Evolutionary conservation across 2,888 invertebrate species (phyloP).

Genomic region (Leptopilina myrica): DNA sequence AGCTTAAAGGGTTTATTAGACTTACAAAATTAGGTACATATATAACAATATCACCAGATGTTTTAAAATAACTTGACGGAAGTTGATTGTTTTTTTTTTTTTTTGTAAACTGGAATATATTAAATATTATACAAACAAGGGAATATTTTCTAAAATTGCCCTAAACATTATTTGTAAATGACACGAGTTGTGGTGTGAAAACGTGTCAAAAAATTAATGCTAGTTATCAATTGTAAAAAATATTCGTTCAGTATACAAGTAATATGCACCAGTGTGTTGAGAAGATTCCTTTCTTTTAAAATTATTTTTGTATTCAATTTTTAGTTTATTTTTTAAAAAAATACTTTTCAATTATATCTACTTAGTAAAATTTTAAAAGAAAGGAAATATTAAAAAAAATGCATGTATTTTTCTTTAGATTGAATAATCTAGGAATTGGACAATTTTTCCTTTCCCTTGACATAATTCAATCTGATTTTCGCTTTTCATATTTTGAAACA

Average conservation of each 20-base stretch:
- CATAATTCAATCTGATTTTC: not conserved
- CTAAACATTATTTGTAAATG: constrained; percentile 60
- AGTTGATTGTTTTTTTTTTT: not conserved
- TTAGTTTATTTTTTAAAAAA: not conserved
- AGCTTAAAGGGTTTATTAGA: constrained; percentile 72
- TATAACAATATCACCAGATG: constrained; percentile 60
- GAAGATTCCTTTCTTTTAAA: constrained; percentile 3
- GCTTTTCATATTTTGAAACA: not conserved
- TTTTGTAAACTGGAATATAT: constrained; percentile 45
- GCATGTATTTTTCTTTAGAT: too few species aligned
- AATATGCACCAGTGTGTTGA: not conserved
- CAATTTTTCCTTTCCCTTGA: not conserved
- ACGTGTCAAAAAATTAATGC: constrained; percentile 61
- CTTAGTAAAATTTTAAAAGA: not conserved
- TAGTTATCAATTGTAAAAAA: constrained; percentile 56
- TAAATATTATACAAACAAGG: constrained; percentile 55
- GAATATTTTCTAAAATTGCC: constrained; percentile 57
- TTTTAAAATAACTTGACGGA: not conserved
- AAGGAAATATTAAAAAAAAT: not conserved
- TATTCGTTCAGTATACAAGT: not conserved
- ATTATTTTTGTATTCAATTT: not conserved
- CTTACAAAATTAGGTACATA: constrained; percentile 73
- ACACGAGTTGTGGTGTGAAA: constrained; percentile 68
- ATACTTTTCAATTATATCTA: not conserved
- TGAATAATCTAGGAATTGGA: too few species aligned